phyloP scores from a whole-genome alignment of 2,797 vertebrate genomes.

The Iguana delicatissima region DNA sequence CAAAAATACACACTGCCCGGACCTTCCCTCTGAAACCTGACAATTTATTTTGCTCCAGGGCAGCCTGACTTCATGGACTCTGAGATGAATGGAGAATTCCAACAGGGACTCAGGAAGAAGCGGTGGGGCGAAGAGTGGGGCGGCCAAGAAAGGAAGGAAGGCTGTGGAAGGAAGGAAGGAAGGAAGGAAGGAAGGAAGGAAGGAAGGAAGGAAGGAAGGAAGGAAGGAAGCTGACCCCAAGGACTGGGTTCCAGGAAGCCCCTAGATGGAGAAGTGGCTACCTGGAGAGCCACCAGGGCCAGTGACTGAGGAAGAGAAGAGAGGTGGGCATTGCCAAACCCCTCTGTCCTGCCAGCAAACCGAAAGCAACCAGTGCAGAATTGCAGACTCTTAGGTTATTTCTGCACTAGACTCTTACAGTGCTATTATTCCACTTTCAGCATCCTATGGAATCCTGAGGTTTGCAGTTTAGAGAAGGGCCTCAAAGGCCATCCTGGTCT shows the following conservation, averaged over 20 bases:
- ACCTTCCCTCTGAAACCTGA: constrained; percentile 67
- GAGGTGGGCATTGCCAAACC: no score
- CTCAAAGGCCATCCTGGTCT: not conserved
- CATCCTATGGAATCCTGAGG: no score
- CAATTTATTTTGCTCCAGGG: constrained; percentile 72
- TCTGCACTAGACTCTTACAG: no score
- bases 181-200: constrained; percentile 46
- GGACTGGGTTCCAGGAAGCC: not conserved
- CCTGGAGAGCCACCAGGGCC: no score
- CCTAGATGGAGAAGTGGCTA: constrained; percentile 57
- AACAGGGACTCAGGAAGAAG: constrained; percentile 44
- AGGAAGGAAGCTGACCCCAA: not conserved
- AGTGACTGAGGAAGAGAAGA: no score
- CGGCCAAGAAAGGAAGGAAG: constrained; percentile 6
- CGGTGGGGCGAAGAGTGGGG: constrained; percentile 37
- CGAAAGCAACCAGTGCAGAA: no score
- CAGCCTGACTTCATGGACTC: constrained; percentile 72
- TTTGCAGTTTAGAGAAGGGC: no score
- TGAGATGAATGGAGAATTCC: constrained; percentile 66
- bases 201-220: not conserved
- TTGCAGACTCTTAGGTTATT: no score
- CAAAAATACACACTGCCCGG: constrained; percentile 79
- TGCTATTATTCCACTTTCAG: no score
- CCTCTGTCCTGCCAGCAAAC: no score
- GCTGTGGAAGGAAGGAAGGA: constrained; percentile 44